Base-by-base conservation (phyloP, 2,888 invertebrate genomes). In the Volucella zonaria region DNA sequence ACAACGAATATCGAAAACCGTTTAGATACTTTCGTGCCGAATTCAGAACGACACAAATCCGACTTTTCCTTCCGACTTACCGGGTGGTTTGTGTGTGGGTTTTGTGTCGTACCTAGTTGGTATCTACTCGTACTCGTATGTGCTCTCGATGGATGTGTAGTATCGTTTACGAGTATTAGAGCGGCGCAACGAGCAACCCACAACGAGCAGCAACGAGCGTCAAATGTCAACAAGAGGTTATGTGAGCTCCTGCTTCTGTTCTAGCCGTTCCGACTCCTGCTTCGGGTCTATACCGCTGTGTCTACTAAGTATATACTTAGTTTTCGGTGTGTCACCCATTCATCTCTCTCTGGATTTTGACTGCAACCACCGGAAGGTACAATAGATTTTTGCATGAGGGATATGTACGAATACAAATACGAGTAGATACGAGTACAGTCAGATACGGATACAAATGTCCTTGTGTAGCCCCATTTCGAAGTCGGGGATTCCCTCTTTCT, bases 301-400 rank as follows among this genome's bases (percentile, higher is more conserved):
- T 64, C 78, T 75, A 75, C 66, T 80, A 75, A 80, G 80, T 71
- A 73, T 76, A 85, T 85, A 73, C 85, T 81, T 85, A 85, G 81
- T 85, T 85, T 85, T 81, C 73, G 85, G 73, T 81, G 64, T 85
- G 85, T 85, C 85, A 81, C 76, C 85, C 81, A 85, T 85, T 85
- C 85, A 81, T 85, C 85, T 81, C 62, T 74, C 67, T 73, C 43
- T 82, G 45, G 78, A 59, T 52, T 73, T 67, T 76, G 76, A 85
- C 80, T 85, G 73, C 76, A 81, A 81, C 81, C 73, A 62, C 81
- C 85, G 85, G 85, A 85, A 85, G 73, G 76, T 68, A 82, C 78
- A 79, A 81, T 77, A 77, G 71, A 77, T 62, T 76, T 71, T 66
- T 80, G 76, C 76, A 85, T 66, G 62, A 68, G 73, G 52, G 66